Conservation (phyloP, 2,797 vertebrate genomes). For the Enteromius fasciolatus region DNA sequence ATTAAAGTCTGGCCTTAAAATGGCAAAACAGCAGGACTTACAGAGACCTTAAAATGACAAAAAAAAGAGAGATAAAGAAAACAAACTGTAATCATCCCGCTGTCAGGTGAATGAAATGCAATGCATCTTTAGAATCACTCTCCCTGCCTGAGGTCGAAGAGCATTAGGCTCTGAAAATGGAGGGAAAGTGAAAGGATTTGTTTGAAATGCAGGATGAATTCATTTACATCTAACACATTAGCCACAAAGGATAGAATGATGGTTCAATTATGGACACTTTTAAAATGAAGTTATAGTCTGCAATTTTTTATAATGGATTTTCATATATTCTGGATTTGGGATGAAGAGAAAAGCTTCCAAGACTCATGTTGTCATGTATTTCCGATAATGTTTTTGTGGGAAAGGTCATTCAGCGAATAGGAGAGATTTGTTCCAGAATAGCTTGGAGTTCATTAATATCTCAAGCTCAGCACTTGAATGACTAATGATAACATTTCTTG, state of each 20-base stretch:
- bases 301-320: neutral
- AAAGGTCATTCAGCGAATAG: neutral
- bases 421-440: slow-evolving; percentile 1
- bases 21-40: slow-evolving; percentile 67
- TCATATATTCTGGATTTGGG: neutral
- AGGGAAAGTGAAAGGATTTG: slow-evolving; percentile 39
- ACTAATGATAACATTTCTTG: neutral
- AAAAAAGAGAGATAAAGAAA: slow-evolving; percentile 65
- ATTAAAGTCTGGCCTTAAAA: slow-evolving; percentile 74
- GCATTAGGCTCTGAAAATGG: slow-evolving; percentile 16
- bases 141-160: slow-evolving; percentile 20
- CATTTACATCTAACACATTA: slow-evolving; percentile 7
- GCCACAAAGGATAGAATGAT: neutral
- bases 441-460: neutral
- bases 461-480: neutral
- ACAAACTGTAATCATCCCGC: slow-evolving; percentile 58
- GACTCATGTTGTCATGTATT: neutral
- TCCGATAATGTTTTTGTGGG: neutral
- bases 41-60: slow-evolving; percentile 71
- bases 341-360: neutral
- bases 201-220: slow-evolving; percentile 37
- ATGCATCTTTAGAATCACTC: slow-evolving; percentile 50
- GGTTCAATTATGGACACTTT: neutral
- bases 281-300: neutral
- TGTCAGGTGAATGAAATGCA: slow-evolving; percentile 43